Evolutionary conservation across 1,140 invertebrate genomes (phyloP).

Genomic region (Heliconius hewitsoni): DNA sequence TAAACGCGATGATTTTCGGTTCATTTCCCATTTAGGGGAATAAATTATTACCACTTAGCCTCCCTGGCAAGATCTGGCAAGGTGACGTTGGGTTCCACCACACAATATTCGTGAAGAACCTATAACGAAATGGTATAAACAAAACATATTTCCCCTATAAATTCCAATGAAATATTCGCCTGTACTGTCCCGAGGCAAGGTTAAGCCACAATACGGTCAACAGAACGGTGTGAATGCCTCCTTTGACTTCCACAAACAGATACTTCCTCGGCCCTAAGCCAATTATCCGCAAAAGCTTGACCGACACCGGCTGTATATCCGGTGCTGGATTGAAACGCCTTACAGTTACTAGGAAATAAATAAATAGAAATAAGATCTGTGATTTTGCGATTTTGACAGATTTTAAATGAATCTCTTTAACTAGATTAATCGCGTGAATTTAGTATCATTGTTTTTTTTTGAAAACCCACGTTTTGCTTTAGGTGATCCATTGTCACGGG

Average conservation of each 20-base stretch:
- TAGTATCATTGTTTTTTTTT: no score
- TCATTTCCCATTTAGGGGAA: no score
- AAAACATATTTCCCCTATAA: neutral
- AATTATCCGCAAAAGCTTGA: constrained; percentile 9
- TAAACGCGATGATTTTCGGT: no score
- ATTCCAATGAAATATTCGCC: neutral
- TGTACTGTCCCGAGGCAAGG: neutral
- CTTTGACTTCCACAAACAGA: constrained; percentile 13
- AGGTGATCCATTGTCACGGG: no score
- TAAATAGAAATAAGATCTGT: neutral
- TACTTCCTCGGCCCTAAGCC: constrained; percentile 8
- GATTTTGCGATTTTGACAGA: no score
- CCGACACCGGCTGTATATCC: constrained; percentile 6
- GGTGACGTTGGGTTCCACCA: neutral
- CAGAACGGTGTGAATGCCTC: constrained; percentile 7
- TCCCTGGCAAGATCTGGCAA: no score
- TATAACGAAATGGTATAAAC: neutral
- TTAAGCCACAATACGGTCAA: neutral
- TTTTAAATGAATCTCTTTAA: no score
- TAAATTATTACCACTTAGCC: no score
- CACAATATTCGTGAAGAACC: neutral
- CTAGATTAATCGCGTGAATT: no score
- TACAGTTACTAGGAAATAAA: neutral
- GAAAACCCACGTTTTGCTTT: no score
- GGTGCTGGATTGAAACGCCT: neutral